phyloP scores from a whole-genome alignment of 2,797 vertebrate genomes.

The Petrocephalus sullivani region DNA sequence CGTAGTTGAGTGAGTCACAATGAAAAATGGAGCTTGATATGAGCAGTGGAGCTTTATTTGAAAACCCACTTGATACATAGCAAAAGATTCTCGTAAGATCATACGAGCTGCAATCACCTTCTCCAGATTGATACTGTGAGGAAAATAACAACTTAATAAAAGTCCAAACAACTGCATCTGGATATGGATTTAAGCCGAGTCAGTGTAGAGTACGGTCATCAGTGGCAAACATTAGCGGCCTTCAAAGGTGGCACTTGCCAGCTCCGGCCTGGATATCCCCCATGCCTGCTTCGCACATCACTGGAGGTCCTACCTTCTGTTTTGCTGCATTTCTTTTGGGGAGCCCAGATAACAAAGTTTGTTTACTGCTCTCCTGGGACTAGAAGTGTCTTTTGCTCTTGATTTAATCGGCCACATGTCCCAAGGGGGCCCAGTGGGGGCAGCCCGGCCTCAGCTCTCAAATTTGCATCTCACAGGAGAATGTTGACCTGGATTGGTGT shows the following conservation, averaged over 20 bases:
- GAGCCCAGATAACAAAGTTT: background rate
- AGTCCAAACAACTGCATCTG: background rate
- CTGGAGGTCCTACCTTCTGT: background rate
- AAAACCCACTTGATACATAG: background rate
- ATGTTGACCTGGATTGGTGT: background rate
- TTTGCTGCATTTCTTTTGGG: background rate
- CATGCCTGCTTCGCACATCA: background rate
- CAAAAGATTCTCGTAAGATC: background rate
- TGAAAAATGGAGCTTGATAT: background rate
- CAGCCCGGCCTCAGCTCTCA: background rate
- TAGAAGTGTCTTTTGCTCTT: background rate
- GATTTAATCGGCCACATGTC: background rate
- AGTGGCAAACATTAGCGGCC: background rate
- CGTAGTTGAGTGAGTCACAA: background rate
- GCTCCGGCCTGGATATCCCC: background rate
- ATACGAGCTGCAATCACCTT: background rate
- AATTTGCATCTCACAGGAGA: background rate
- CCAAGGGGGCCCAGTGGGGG: background rate
- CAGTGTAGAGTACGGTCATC: background rate
- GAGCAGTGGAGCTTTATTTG: background rate
- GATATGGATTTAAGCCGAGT: background rate
- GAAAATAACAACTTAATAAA: background rate
- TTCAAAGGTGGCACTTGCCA: background rate
- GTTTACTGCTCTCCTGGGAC: background rate
- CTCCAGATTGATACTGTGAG: background rate